Evolutionary conservation across 2,888 invertebrate species (phyloP), one percentile per base, ranked within the genome.

Genomic region (Cataglyphis altisquamis): DNA sequence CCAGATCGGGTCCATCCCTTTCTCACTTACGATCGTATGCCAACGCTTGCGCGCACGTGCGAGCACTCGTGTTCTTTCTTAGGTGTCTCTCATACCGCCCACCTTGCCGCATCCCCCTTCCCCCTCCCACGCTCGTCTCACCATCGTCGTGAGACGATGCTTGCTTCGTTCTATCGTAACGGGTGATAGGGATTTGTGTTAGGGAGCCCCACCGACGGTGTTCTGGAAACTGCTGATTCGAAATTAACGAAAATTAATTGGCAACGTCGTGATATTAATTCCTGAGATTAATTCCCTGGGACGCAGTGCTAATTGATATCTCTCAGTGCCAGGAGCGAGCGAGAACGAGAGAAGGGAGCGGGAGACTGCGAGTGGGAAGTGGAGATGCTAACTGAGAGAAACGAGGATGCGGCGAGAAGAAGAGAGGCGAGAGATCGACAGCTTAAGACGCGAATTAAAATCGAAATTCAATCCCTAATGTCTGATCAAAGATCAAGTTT

Each of bases 171-270:
- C 83, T 70, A 80, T 62, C 81, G 83, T 77, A 36, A 48, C 81
- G 73, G 85, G 85, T 84, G 89, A 90, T 90, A 88, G 89, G 90
- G 89, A 90, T 90, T 89, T 89, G 90, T 89, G 87, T 86, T 86
- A 82, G 87, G 87, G 87, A 85, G 87, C 84, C 86, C 88, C 83
- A 88, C 88, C 83, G 87, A 67, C 86, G 77, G 82, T 87, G 90
- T 90, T 91, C 91, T 91, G 90, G 92, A 93, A 93, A 94, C 92
- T 94, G 94, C 94, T 94, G 94, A 94, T 94, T 94, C 93, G 92
- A 93, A 93, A 94, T 93, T 93, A 93, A 93, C 93, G 93, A 91
- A 93, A 94, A 94, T 94, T 94, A 94, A 94, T 94, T 93, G 93
- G 93, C 92, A 92, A 91, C 90, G 91, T 91, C 91, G 91, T 90